Conservation (phyloP, 1,140 invertebrate species). For the Galendromus occidentalis region DNA sequence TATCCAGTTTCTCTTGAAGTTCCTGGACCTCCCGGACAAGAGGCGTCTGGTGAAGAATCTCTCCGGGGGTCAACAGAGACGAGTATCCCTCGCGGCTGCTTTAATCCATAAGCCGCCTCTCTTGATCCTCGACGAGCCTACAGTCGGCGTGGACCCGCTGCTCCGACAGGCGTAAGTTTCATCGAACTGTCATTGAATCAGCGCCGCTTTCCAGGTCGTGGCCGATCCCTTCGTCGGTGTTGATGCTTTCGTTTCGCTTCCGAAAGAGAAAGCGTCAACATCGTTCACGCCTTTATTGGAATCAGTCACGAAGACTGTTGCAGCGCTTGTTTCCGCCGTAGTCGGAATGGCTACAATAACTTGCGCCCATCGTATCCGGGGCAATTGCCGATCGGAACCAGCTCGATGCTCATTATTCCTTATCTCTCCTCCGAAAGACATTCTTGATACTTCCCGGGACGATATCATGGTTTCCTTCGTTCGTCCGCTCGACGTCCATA, state of each 20-base stretch:
- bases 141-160: slow-evolving; percentile 75
- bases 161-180: slow-evolving; percentile 53
- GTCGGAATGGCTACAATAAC: too few species aligned
- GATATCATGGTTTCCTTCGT: too few species aligned
- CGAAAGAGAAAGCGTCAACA: too few species aligned
- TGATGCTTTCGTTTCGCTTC: background rate
- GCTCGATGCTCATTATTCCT: too few species aligned
- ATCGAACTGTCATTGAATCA: slow-evolving; percentile 16
- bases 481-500: too few species aligned
- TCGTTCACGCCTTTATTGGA: too few species aligned
- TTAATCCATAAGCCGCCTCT: slow-evolving; percentile 32
- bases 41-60: slow-evolving; percentile 68
- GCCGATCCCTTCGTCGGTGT: background rate
- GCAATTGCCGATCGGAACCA: too few species aligned
- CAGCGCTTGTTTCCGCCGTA: too few species aligned
- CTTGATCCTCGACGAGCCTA: slow-evolving; percentile 37
- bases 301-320: too few species aligned
- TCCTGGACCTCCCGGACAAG: slow-evolving; percentile 64
- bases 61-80: slow-evolving; percentile 31
- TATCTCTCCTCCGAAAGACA: too few species aligned
- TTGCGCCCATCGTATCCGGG: too few species aligned
- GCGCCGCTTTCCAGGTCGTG: slow-evolving; percentile 1
- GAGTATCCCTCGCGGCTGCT: slow-evolving; percentile 31
- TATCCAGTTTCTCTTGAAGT: slow-evolving; percentile 65
- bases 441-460: too few species aligned